Evolutionary conservation across 92 coral and sea anemone species (phyloP), one percentile per base, ranked within the genome.

Genomic region (Umimayanthus chanpuru): DNA sequence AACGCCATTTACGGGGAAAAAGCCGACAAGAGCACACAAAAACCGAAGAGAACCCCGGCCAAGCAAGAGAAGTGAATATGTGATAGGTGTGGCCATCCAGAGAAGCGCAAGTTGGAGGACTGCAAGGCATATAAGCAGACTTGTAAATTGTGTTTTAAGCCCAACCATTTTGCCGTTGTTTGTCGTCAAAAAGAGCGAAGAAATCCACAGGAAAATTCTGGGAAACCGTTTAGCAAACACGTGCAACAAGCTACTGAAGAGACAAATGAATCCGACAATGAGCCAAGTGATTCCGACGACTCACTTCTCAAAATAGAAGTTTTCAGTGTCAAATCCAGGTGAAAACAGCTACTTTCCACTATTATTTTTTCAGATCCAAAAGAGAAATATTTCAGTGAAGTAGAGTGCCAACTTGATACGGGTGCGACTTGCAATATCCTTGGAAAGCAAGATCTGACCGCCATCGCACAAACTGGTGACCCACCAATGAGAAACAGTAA

Each of bases 371-470:
- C 79, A 30, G 85, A 86, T 76, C 50, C 38, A 80, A 77, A 58
- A 16, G 18, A 55, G 64, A 81, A 65, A 58, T 79, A 40, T 39
- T 68, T 53, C 85, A 85, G 81, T 29, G 40, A 47, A 71, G 55
- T 91, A 6, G 44, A 82, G 36, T 91, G 91, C 56, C 92, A 88
- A 73, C 81, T 85, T 0, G 88, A 84, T 39, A 79, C 85, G 14
- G 91, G 89, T 25, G 89, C 80, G 14, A 58, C 91, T 14, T 77
- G 91, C 39, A 91, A 88, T 41, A 88, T 72, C 25, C 84, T 91
- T 7, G 79, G 86, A 18, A 79, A 79, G 70, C 29, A 64, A 55
- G 89, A 91, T 28, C 71, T 85, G 67, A 71, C 89, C 26, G 78
- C 87, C 32, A 87, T 87, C 72, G 78, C 47, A 21, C 92, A 90